These are phyloP conservation scores for Diglossa cyanea DNA, from an alignment of 2,797 vertebrate genomes.

Conservation along the genomic window DNA sequence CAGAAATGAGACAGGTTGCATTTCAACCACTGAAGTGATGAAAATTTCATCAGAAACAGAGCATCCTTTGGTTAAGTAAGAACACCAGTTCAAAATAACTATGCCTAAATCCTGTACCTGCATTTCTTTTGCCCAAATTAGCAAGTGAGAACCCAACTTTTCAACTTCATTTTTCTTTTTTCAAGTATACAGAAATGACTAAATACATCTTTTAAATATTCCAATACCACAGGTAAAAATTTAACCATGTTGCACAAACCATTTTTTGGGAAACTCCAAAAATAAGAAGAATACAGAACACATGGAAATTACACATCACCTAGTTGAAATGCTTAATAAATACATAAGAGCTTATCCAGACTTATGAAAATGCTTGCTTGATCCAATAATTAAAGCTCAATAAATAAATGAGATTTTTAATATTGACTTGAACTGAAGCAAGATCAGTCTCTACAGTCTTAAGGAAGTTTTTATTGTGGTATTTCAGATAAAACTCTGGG, in stretches of 20 bases:
- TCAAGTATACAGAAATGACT: neutral
- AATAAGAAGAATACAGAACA: neutral
- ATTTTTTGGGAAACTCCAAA: neutral
- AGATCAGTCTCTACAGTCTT: neutral
- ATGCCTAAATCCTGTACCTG: constrained; percentile 4
- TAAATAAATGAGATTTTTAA: neutral
- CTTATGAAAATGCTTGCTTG: neutral
- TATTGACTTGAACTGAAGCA: neutral
- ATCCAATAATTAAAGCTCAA: neutral
- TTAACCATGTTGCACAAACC: neutral
- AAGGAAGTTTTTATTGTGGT: neutral
- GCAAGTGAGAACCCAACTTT: neutral
- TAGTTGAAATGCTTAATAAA: neutral
- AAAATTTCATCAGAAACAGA: constrained; percentile 8
- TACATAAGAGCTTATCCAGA: neutral
- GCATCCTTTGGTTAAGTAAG: constrained; percentile 62
- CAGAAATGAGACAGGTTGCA: neutral
- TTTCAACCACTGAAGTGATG: constrained; percentile 19
- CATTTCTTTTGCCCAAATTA: neutral
- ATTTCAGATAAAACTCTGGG: neutral
- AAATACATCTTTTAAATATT: constrained; percentile 9
- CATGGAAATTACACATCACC: neutral
- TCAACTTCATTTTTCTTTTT: constrained; percentile 1
- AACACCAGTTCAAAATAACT: neutral
- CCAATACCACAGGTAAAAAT: constrained; percentile 1